phyloP scores from a whole-genome alignment of 2,113 vertebrate genomes.

The Actinemys pallida region DNA sequence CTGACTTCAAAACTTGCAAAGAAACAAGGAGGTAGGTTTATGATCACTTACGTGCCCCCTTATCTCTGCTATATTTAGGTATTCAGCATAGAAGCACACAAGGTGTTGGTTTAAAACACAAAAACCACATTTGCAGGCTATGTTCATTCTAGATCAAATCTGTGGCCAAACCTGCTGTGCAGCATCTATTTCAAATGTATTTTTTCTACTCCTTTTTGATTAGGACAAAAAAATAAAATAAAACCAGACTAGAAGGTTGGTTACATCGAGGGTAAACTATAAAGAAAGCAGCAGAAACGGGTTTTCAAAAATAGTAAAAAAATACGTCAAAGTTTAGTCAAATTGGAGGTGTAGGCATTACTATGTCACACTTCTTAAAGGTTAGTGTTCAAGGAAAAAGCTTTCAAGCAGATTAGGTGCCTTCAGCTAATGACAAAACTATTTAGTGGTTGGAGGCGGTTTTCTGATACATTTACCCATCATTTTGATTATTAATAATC shows the following conservation, averaged over 20 bases:
- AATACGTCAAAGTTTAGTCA: not conserved
- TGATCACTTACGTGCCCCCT: not conserved
- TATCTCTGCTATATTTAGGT: not conserved
- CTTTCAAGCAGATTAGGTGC: not conserved
- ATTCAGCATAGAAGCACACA: not conserved
- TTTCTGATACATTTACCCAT: not conserved
- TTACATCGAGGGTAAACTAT: not conserved
- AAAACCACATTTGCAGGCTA: not conserved
- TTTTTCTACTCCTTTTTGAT: not conserved
- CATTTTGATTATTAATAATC: not conserved
- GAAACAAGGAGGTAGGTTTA: not conserved
- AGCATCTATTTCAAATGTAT: not conserved
- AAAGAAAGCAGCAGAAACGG: not conserved
- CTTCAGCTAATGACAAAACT: rapidly evolving
- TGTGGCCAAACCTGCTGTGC: not conserved
- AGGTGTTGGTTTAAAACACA: not conserved
- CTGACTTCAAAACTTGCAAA: not conserved
- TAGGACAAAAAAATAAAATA: not conserved
- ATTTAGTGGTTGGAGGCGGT: not conserved
- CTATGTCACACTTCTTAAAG: not conserved
- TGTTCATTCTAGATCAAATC: not conserved
- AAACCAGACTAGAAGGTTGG: not conserved
- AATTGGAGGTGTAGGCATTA: not conserved
- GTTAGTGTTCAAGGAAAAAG: not conserved
- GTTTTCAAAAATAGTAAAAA: not conserved